phyloP scores from a whole-genome alignment of 2,797 vertebrate genomes.

The Tokudaia muenninki region DNA sequence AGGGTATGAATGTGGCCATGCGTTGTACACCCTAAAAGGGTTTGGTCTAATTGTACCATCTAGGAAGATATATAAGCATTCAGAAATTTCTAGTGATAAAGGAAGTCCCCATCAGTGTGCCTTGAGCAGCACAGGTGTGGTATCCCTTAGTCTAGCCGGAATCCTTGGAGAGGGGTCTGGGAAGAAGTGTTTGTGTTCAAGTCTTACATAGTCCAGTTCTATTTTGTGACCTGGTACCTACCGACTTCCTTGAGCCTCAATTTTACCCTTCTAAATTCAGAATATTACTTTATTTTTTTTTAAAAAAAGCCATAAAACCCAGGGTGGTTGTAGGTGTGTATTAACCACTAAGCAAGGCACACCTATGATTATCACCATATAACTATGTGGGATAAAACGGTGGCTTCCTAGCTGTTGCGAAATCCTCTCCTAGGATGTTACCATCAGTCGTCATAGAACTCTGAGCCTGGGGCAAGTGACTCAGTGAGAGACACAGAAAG shows the following conservation, averaged over 20 bases:
- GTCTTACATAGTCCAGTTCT: background rate
- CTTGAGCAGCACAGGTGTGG: fast-evolving
- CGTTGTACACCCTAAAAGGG: slow-evolving; percentile 32
- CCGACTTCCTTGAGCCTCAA: background rate
- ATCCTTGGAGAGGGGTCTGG: background rate
- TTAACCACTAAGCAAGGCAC: background rate
- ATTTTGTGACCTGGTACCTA: background rate
- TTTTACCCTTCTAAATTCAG: slow-evolving; percentile 40
- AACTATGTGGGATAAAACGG: slow-evolving; percentile 21
- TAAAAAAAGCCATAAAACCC: background rate
- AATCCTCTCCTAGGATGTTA: background rate
- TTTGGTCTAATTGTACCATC: background rate
- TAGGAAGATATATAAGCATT: background rate
- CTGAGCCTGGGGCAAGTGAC: slow-evolving; percentile 40
- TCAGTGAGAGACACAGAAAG: background rate
- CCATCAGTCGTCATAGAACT: background rate
- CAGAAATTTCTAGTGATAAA: background rate
- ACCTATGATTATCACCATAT: background rate
- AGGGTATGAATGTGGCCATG: background rate
- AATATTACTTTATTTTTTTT: background rate
- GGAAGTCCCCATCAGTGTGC: background rate
- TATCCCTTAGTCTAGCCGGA: background rate
- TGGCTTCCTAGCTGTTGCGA: background rate
- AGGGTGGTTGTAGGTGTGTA: background rate
- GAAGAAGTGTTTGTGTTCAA: background rate